Base-by-base conservation (phyloP, 2,888 invertebrate genomes). In the Morpho deidamia region DNA sequence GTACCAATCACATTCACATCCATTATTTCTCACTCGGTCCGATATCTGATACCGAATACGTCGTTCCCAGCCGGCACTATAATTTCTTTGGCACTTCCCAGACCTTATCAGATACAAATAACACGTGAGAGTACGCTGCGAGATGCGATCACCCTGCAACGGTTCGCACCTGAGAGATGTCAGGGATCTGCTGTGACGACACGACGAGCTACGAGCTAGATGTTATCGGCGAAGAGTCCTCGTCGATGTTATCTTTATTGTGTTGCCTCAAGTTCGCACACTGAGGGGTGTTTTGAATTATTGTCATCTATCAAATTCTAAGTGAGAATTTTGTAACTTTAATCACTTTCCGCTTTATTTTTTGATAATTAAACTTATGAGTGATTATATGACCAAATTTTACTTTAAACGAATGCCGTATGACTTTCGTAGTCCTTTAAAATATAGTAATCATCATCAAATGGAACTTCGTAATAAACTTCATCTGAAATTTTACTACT, bases 141-240 rank as follows among this genome's bases (percentile, higher is more conserved):
- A 52, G 41, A 42, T 47, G 10, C 5, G 2, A 48, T 40, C 46
- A n/a, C 8, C 4, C 23, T 9, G n/a, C 37, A 37, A 8, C 42
- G 37, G 43, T 46, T 43, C 43, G 43, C 53, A 44, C 51, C 39
- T 51, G 51, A 44, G 11, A 10, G 44, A n/a, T 53, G 44, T 48
- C 53, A 12, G 53, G 12, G 39, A 40, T 53, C 53, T 11, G 44
- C 43, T 23, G 48, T 48, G 48, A 43, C 48, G 43, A 11, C 33
- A 53, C 47, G 39, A 34, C 40, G 14, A 14, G 51, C 9, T 51
- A 51, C 40, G 39, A 35, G 9, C 8, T 8, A 52, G 52, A 46
- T 46, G 11, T 12, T 46, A 52, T 52, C 52, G 11, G 35, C 34
- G 7, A 12, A 44, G 12, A 44, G 35, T 44, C 34, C 43, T 41